Evolutionary conservation across 2,888 invertebrate genomes (phyloP), one percentile per base, ranked within the genome.

Genomic region (Pecten maximus): DNA sequence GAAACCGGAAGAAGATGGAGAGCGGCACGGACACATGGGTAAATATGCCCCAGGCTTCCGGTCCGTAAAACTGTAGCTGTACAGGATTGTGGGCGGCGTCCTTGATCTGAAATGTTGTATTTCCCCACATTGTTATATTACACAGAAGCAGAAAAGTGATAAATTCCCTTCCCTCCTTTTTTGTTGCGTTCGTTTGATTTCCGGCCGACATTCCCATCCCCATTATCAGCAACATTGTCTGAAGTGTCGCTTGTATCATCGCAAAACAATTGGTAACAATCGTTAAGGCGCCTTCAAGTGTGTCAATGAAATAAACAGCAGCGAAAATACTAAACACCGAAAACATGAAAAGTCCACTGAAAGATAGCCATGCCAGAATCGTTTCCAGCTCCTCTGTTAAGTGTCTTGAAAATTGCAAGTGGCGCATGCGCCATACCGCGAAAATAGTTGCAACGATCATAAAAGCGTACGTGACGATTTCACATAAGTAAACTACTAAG

Each of bases 41-140:
- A 88, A 99, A 98, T 94, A 99, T 98, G 90, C 98, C 98, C 99
- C 99, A 99, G 93, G 99, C 98, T 93, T 98, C 98, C 96, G 98
- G 98, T 91, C 99, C 99, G 96, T 99, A 99, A 97, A 99, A 99
- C 95, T 98, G 98, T 95, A 98, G 97, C 97, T 99, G 99, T 87
- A 99, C 98, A 93, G 99, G 99, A 97, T 99, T 99, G 94, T 98
- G 98, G 95, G 98, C 98, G 92, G 99, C 98, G 97, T 99, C 99
- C 97, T 99, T 98, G 94, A 98, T 98, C 97, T 99, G 99, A 96
- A 99, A 99, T 74, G 99, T 99, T 97, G 99, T 99, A 96, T 99
- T 98, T 94, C 98, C 98, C 98, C 99, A 99, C 98, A 99, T 98
- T 95, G 99, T 98, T 95, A 99, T 98, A 97, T 99, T 99, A 97